Evolutionary conservation across 1,140 invertebrate species (phyloP).

Genomic region (Drosophila carrolli): DNA sequence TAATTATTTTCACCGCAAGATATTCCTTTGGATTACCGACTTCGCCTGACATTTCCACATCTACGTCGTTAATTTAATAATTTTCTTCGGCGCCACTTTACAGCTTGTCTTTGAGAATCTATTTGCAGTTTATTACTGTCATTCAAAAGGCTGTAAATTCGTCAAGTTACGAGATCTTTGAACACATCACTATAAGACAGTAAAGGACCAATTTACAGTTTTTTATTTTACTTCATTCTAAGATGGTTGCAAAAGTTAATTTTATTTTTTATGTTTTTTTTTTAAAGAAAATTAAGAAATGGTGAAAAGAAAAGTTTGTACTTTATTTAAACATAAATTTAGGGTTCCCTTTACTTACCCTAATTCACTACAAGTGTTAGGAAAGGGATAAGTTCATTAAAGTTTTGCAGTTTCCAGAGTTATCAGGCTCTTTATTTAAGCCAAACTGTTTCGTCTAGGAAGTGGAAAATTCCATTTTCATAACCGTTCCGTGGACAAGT

Average conservation of each 20-base stretch:
- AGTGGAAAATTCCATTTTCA: neutral
- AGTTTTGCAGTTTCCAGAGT: neutral
- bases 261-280: too few species aligned
- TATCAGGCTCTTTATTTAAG: neutral
- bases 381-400: too few species aligned
- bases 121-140: conserved; percentile 23
- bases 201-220: conserved; percentile 1
- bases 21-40: neutral
- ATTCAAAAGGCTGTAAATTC: conserved; percentile 15
- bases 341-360: too few species aligned
- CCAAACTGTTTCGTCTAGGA: neutral
- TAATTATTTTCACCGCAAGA: conserved; percentile 16
- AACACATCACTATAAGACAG: conserved; percentile 2
- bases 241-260: too few species aligned
- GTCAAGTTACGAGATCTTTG: conserved; percentile 17
- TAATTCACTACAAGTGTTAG: too few species aligned
- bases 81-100: conserved; percentile 24
- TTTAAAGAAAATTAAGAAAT: too few species aligned
- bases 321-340: too few species aligned
- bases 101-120: conserved; percentile 2
- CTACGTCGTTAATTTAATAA: conserved; percentile 17
- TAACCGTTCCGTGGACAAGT: neutral
- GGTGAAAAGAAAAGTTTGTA: too few species aligned
- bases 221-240: too few species aligned
- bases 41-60: conserved; percentile 6